phyloP scores from a whole-genome alignment of 92 coral and sea anemone species.

The Parazoanthus darwini region DNA sequence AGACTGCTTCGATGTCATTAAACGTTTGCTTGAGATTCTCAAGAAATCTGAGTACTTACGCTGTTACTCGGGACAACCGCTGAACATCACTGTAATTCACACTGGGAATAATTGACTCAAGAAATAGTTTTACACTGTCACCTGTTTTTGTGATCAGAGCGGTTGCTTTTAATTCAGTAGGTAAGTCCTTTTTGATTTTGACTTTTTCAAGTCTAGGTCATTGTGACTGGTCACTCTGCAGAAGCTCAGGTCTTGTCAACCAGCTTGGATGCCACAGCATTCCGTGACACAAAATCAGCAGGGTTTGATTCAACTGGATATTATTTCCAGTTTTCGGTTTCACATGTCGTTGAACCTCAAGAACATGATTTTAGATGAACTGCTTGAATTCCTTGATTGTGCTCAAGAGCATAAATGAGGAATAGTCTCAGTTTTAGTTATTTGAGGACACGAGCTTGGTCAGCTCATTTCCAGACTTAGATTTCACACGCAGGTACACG shows the following conservation, averaged over 20 bases:
- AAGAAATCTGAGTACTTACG: constrained; percentile 50
- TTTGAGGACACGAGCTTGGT: constrained; percentile 41
- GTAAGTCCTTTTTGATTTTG: constrained; percentile 39
- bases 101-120: constrained; percentile 39
- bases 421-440: constrained; percentile 42
- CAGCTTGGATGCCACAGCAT: constrained; percentile 44
- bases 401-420: constrained; percentile 48
- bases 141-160: constrained; percentile 19
- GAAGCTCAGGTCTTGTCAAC: constrained; percentile 47
- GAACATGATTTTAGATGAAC: constrained; percentile 61
- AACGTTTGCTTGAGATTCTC: constrained; percentile 40
- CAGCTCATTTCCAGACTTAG: constrained; percentile 45
- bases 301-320: constrained; percentile 59
- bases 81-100: constrained; percentile 46
- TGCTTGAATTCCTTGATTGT: constrained; percentile 56
- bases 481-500: constrained; percentile 50
- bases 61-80: constrained; percentile 56
- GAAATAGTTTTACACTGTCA: constrained; percentile 1
- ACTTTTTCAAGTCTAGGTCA: constrained; percentile 26
- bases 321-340: constrained; percentile 52
- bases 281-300: constrained; percentile 64
- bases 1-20: not conserved
- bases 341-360: constrained; percentile 48
- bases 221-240: constrained; percentile 42
- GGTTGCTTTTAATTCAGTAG: not conserved